Conservation (phyloP, 2,113 vertebrate genomes). For the Otis tarda region DNA sequence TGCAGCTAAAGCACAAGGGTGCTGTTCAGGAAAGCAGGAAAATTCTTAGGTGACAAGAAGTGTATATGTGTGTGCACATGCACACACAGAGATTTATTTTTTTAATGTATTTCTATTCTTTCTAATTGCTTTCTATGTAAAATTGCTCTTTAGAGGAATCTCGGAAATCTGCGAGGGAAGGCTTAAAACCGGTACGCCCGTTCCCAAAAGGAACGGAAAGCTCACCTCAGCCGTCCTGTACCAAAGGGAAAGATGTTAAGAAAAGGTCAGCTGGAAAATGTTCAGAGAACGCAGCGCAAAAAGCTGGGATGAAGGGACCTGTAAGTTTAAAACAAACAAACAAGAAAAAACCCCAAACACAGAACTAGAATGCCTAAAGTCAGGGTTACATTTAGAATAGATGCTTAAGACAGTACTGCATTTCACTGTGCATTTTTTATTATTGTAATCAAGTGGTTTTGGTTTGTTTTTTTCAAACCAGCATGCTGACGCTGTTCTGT, state of each 20-base stretch:
- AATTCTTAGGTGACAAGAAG: neutral
- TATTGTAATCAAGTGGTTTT: neutral
- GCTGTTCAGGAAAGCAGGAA: neutral
- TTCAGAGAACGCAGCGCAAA: constrained; percentile 77
- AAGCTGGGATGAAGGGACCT: constrained; percentile 24
- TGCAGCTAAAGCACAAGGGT: neutral
- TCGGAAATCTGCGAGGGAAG: constrained; percentile 51
- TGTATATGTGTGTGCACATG: neutral
- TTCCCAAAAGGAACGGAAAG: constrained; percentile 64
- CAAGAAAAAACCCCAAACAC: neutral
- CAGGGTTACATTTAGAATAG: neutral
- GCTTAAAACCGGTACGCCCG: constrained; percentile 64
- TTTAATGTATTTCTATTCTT: neutral
- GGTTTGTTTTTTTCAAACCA: neutral
- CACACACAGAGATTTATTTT: neutral
- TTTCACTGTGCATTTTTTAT: neutral
- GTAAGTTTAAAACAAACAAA: constrained; percentile 41
- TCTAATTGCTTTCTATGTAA: constrained; percentile 36
- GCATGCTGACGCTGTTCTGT: neutral
- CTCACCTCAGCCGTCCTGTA: constrained; percentile 23
- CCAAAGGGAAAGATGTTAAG: constrained; percentile 62
- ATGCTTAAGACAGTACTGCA: neutral
- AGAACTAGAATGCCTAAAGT: neutral
- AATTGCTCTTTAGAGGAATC: constrained; percentile 69
- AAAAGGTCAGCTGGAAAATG: constrained; percentile 72